Conservation (phyloP, 2,888 invertebrate genomes). For the Melinopterus prodromus region DNA sequence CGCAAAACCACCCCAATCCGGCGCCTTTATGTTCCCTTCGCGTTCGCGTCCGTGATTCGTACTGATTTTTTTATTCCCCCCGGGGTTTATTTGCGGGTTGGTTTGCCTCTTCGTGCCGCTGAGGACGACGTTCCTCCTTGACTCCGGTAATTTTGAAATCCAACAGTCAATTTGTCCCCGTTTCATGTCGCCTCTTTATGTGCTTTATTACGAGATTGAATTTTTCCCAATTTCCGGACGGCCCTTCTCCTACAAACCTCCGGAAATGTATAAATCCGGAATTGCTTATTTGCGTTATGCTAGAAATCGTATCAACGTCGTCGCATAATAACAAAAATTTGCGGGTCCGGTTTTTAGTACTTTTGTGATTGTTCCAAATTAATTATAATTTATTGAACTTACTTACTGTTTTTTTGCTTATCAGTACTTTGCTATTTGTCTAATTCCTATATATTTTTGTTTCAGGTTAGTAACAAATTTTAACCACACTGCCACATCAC, state of each 20-base stretch:
- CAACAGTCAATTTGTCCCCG: conserved; percentile 43
- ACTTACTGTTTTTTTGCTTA: no score
- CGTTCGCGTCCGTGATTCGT: not conserved
- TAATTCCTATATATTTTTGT: no score
- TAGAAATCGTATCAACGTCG: not conserved
- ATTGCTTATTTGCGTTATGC: not conserved
- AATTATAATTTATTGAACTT: no score
- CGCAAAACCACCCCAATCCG: not conserved
- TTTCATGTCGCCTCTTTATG: conserved; percentile 28
- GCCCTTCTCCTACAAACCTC: not conserved
- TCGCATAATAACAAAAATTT: no score
- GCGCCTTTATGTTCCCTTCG: not conserved
- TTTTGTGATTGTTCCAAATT: no score
- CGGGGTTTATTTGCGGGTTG: not conserved
- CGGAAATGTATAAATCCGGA: not conserved
- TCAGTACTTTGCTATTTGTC: no score
- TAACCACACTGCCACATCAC: no score
- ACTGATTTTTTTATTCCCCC: not conserved
- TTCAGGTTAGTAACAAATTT: no score
- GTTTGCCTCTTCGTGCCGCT: conserved; percentile 5
- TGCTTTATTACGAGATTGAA: conserved; percentile 32
- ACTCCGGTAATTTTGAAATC: conserved; percentile 43
- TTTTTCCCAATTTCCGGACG: conserved; percentile 35
- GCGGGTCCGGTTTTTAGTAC: no score
- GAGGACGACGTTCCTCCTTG: conserved; percentile 7